Evolutionary conservation across 2,888 invertebrate genomes (phyloP), one percentile per base, ranked within the genome.

Genomic region (Ochropacha duplaris): DNA sequence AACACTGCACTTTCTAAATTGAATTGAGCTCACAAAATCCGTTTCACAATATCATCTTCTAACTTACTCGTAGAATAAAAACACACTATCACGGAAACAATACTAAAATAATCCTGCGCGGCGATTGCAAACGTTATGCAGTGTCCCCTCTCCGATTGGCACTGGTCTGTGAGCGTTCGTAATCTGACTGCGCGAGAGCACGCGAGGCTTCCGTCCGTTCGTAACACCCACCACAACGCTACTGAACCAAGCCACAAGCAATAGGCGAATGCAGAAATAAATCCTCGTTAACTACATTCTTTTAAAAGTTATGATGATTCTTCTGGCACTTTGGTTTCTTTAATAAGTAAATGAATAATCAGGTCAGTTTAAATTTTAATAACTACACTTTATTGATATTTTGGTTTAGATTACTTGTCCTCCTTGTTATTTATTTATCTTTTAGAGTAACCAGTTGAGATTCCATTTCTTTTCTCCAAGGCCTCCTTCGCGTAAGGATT

Each of bases 171-270:
- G 79, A 68, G 61, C 62, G 59, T 62, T 62, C 31, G 75, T 74
- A 78, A 83, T 79, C 75, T 75, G 72, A 65, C 66, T 74, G 85
- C 83, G 81, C 84, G 74, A 76, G 84, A 81, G 85, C 78, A 84
- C 72, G 74, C 76, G 65, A 76, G 68, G 79, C 84, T 84, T 87
- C 87, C 88, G 87, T 77, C 80, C 78, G 75, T 75, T 76, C 68
- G 74, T 71, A 65, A 72, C 72, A 75, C 76, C 75, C 72, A 78
- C 76, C 67, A 64, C 66, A 60, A 64, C 54, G 56, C 55, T 61
- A 75, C 76, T 77, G 72, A 31, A 64, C 55, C 66, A 72, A 70
- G 61, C 64, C 62, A 71, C 54, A 65, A 73, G 74, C 68, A 65
- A 67, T 24, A 39, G 59, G 73, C 70, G 70, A 62, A 56, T 69